A percentile compares a stretch with the other conserved stretches of the same genome.
phyloP scores from a whole-genome alignment of 2,888 invertebrate genomes.

The Reticulitermes lucifugus region DNA sequence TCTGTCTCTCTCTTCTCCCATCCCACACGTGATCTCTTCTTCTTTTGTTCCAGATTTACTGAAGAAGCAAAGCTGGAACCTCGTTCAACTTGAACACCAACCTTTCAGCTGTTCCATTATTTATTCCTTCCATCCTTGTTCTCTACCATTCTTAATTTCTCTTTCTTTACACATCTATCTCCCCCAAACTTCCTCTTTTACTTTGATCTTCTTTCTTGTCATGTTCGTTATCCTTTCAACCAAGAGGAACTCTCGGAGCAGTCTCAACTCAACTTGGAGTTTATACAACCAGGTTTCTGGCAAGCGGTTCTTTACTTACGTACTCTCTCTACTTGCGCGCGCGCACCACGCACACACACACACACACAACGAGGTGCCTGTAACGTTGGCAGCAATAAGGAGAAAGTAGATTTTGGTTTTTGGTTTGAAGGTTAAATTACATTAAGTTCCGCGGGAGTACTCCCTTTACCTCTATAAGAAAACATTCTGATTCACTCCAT shows the following conservation, averaged over 20 bases:
- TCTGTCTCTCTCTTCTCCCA: background rate
- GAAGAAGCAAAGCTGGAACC: background rate
- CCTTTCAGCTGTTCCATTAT: constrained; percentile 1
- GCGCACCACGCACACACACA: background rate
- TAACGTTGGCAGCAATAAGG: background rate
- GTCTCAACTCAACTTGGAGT: background rate
- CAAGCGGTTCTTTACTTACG: background rate
- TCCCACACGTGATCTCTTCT: background rate
- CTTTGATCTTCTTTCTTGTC: background rate
- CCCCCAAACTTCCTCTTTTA: background rate
- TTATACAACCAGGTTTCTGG: constrained; percentile 14
- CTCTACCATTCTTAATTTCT: background rate
- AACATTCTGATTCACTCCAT: background rate
- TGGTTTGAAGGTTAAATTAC: constrained; percentile 1
- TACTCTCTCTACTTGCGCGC: background rate
- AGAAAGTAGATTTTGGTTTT: background rate
- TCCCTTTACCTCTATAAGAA: background rate
- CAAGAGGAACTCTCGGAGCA: background rate
- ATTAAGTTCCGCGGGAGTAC: background rate
- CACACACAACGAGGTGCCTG: background rate
- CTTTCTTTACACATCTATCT: background rate
- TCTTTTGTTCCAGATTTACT: background rate
- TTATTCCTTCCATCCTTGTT: background rate
- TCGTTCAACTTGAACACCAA: background rate
- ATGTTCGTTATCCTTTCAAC: background rate